A percentile compares a stretch with the other conserved stretches of the same genome.
phyloP scores from a whole-genome alignment of 2,113 vertebrate species.

The Pavo muticus region DNA sequence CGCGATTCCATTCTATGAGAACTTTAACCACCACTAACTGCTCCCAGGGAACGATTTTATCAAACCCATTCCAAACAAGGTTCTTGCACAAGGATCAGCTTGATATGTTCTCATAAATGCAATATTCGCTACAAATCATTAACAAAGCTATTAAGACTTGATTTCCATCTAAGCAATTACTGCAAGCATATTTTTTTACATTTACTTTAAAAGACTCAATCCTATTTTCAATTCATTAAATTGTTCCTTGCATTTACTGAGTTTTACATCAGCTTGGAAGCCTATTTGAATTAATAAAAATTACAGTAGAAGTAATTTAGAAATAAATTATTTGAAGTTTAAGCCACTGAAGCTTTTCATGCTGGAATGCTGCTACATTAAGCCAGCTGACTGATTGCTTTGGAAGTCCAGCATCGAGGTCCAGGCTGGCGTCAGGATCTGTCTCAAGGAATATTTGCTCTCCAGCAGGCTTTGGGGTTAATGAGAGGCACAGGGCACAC shows the following conservation, averaged over 20 bases:
- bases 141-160: constrained; percentile 83
- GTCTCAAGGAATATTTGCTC: not conserved
- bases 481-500: not conserved
- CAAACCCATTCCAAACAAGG: constrained; percentile 61
- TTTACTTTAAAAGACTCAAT: constrained; percentile 82
- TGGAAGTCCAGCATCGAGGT: not conserved
- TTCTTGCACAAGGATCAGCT: constrained; percentile 62
- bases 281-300: constrained; percentile 84
- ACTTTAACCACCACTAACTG: not conserved
- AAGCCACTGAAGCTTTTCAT: constrained; percentile 69
- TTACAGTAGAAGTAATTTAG: constrained; percentile 84
- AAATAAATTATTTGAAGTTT: constrained; percentile 85
- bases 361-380: constrained; percentile 44
- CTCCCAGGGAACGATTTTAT: constrained; percentile 54
- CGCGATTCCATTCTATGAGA: not conserved
- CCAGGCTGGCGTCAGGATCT: not conserved
- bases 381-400: constrained; percentile 36
- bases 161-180: constrained; percentile 84
- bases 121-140: constrained; percentile 78
- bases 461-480: not conserved
- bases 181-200: constrained; percentile 79
- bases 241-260: constrained; percentile 77
- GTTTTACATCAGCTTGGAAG: constrained; percentile 81
- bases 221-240: constrained; percentile 85
- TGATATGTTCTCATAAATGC: constrained; percentile 66